Conservation (phyloP, 2,888 invertebrate genomes). For the Cenopis cana region DNA sequence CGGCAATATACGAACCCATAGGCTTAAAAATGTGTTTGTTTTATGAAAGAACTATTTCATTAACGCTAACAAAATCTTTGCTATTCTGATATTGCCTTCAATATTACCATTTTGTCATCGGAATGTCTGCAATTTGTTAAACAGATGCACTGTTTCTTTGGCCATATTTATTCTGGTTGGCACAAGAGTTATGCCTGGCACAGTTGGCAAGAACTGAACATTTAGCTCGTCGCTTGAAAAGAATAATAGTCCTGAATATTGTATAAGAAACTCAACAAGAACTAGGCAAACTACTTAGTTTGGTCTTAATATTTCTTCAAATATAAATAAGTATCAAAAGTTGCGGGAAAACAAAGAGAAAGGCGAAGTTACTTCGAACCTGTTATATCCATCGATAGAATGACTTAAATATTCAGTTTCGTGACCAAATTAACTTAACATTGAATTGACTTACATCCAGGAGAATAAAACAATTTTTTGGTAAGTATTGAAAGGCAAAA, state of each 20-base stretch:
- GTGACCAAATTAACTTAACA: neutral
- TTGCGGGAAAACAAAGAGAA: conserved; percentile 22
- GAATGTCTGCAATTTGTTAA: conserved; percentile 1
- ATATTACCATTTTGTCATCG: neutral
- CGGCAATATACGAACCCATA: no score
- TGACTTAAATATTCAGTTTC: conserved; percentile 6
- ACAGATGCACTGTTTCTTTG: conserved; percentile 25
- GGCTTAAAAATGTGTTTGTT: no score
- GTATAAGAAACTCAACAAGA: conserved; percentile 41
- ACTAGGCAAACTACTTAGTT: conserved; percentile 39
- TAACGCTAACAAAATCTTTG: neutral
- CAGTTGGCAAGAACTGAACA: conserved; percentile 58
- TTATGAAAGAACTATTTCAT: no score
- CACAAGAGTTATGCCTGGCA: conserved; percentile 62
- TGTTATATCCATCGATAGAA: neutral
- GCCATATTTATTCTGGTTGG: conserved; percentile 48
- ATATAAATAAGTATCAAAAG: conserved; percentile 38
- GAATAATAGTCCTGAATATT: conserved; percentile 44
- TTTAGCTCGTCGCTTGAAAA: conserved; percentile 43
- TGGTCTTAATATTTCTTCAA: conserved; percentile 41
- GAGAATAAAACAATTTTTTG: neutral
- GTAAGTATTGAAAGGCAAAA: neutral
- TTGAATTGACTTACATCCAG: neutral
- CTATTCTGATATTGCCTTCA: neutral
- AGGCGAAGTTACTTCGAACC: conserved; percentile 6